Conservation (phyloP, 1,140 invertebrate genomes). For the Solen grandis region DNA sequence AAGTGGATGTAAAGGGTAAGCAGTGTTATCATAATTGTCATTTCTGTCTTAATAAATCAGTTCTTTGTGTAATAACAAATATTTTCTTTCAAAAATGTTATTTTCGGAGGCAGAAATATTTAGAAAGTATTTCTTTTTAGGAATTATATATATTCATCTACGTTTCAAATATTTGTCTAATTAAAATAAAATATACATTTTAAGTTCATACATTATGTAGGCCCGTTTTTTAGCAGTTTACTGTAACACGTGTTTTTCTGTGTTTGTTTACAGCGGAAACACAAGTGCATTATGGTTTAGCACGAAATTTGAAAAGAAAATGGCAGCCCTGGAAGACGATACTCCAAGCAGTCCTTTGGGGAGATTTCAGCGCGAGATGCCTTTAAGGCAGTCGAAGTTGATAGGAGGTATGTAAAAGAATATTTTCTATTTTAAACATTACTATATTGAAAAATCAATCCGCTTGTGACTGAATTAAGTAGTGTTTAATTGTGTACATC, state of each 20-base stretch:
- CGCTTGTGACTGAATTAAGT: too few relatives aligned
- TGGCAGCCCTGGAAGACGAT: slow-evolving; percentile 50
- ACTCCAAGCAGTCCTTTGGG: slow-evolving; percentile 31
- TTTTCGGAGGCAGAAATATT: neutral
- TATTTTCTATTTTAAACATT: neutral
- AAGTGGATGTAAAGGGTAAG: slow-evolving; percentile 37
- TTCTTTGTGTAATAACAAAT: too few relatives aligned
- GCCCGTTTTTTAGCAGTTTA: neutral
- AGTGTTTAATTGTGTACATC: too few relatives aligned
- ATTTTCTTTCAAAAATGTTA: slow-evolving; percentile 1
- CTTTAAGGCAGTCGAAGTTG: slow-evolving; percentile 44
- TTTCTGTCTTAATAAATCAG: too few relatives aligned
- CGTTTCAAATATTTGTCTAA: too few relatives aligned
- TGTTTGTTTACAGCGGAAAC: slow-evolving; percentile 49
- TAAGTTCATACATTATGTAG: too few relatives aligned
- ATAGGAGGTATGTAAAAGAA: slow-evolving; percentile 22
- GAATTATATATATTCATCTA: too few relatives aligned
- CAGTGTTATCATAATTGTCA: too few relatives aligned
- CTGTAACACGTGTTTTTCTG: neutral
- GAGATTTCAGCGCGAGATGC: slow-evolving; percentile 40
- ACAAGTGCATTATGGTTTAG: slow-evolving; percentile 53
- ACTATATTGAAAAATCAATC: too few relatives aligned
- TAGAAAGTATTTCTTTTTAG: too few relatives aligned
- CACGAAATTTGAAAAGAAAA: slow-evolving; percentile 58
- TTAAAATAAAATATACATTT: too few relatives aligned